These are phyloP conservation scores for Zaprionus camerounensis DNA, from an alignment of 1,140 invertebrate genomes.

Conservation along the genomic window DNA sequence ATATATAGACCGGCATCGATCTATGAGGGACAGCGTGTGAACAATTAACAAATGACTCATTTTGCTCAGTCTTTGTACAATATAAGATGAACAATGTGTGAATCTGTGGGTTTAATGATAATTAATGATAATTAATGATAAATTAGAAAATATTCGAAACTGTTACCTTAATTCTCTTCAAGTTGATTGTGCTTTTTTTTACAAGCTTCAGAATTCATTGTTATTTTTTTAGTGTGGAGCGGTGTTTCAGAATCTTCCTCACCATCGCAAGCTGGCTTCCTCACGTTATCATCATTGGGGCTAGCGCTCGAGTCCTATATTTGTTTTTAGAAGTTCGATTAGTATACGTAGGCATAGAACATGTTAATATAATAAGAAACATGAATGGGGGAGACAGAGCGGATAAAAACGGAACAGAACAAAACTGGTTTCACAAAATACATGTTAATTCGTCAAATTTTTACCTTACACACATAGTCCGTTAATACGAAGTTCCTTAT, in stretches of 20 bases:
- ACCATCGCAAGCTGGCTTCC: constrained; percentile 1
- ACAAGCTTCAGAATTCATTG: constrained; percentile 8
- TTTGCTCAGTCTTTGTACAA: constrained; percentile 41
- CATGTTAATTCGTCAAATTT: constrained; percentile 44
- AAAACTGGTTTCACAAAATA: constrained; percentile 38
- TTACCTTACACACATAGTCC: constrained; percentile 56
- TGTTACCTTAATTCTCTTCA: constrained; percentile 28
- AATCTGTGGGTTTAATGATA: constrained; percentile 25
- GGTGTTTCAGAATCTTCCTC: constrained; percentile 9
- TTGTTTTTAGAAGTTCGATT: constrained; percentile 37
- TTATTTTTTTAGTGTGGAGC: constrained; percentile 7
- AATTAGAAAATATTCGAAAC: not conserved
- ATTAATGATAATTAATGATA: not conserved
- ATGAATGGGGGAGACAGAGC: constrained; percentile 41
- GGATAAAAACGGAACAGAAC: constrained; percentile 37
- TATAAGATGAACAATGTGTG: constrained; percentile 35
- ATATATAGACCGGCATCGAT: constrained; percentile 29
- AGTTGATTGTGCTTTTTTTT: not conserved
- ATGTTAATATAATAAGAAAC: constrained; percentile 9
- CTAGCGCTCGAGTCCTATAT: constrained; percentile 50
- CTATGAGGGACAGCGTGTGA: constrained; percentile 24
- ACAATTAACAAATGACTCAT: constrained; percentile 35
- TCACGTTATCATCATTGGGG: constrained; percentile 1
- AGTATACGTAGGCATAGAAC: constrained; percentile 18
- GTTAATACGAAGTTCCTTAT: constrained; percentile 48